Base-by-base conservation (phyloP, 2,113 vertebrate species). In the Sylvietta virens region DNA sequence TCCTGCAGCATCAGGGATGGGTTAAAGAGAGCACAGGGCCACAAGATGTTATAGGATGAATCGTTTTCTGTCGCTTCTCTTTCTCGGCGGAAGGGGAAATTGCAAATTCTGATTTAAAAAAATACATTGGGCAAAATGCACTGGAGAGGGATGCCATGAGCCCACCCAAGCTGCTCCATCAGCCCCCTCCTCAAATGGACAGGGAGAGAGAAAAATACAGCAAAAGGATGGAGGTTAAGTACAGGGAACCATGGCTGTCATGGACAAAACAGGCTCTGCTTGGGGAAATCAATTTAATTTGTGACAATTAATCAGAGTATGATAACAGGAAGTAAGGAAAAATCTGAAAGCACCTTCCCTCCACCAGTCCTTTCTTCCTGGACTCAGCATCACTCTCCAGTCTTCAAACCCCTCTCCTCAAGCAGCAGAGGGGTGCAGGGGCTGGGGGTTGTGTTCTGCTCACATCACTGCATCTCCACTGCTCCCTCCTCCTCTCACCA, bases 61-160 rank as follows among this genome's bases (percentile, higher is more conserved):
- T 7, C 30, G 6, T 13, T 54, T 51, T 40, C 23, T 6, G 1
- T 45, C 0, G 0, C 13, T 88, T 67, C 21, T 40, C 20, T 79
- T 76, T 35, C 35, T 51, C 51, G 26, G n/a, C 30, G 16, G 47
- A 61, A 74, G 22, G 9, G 45, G 19, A 57, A 79, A 79, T n/a
- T 28, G 9, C 2, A 7, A 88, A 22, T 67, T 58, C 51, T 45
- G 15, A 58, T 57, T 57, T 3, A 53, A 61, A 78, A 61, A 85
- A 51, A 14, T 21, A 17, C 40, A 54, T 15, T n/a, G 16, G 64
- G 61, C 7, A 54, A 79, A 79, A 44, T 8, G 3, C 19, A 18
- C 23, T 28, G 33, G 47, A 60, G 15, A 35, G 15, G 4, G 47
- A 16, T 6, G 5, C 7, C 42, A 33, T 37, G 26, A 42, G 22